Conservation (phyloP, 92 coral and sea anemone genomes). For the Actinernus sp. region DNA sequence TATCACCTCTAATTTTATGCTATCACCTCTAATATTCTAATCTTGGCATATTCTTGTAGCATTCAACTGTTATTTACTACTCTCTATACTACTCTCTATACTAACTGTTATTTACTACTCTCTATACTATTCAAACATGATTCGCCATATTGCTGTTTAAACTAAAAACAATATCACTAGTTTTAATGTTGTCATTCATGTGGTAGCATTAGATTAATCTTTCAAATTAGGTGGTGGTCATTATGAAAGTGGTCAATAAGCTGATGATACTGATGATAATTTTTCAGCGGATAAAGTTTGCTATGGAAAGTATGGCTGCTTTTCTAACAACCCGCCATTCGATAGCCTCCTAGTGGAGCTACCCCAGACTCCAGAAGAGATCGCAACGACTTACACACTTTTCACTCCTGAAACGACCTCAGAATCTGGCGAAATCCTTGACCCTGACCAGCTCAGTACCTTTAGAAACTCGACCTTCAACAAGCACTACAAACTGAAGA, state of each 20-base stretch:
- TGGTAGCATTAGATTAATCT: too few species aligned
- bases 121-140: too few species aligned
- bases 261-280: not conserved
- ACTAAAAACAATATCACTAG: too few species aligned
- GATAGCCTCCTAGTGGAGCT: constrained; percentile 65
- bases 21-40: too few species aligned
- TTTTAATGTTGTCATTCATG: too few species aligned
- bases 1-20: too few species aligned
- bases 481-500: constrained; percentile 40
- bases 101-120: too few species aligned
- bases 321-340: constrained; percentile 80
- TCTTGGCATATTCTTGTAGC: too few species aligned
- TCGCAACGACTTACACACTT: constrained; percentile 66
- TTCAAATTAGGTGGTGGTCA: too few species aligned
- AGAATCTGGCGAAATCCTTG: constrained; percentile 35
- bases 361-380: constrained; percentile 71
- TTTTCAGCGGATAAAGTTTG: constrained; percentile 68
- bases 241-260: not conserved
- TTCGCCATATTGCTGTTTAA: too few species aligned
- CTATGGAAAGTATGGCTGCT: constrained; percentile 85
- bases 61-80: too few species aligned
- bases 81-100: too few species aligned
- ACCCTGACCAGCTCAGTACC: constrained; percentile 15
- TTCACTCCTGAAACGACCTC: constrained; percentile 49
- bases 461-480: constrained; percentile 64